A percentile compares a stretch with the other conserved stretches of the same genome.
Conservation (phyloP, 2,797 vertebrate genomes). For the Lutjanus campechanus region DNA sequence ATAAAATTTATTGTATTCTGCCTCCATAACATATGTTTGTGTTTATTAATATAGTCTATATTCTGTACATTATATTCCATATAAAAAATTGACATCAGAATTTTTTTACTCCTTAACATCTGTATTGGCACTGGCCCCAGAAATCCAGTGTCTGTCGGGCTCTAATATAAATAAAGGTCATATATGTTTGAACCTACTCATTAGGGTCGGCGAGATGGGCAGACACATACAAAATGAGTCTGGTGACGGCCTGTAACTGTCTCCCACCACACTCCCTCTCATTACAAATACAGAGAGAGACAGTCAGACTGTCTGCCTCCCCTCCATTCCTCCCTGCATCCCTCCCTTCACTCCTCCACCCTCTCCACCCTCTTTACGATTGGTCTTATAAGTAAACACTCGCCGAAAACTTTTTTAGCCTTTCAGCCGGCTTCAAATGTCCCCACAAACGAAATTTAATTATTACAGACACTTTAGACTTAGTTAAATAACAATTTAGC, state of each 20-base stretch:
- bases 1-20: no score
- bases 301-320: constrained; percentile 80
- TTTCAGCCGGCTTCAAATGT: constrained; percentile 1
- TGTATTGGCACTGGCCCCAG: no score
- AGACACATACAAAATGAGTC: constrained; percentile 45
- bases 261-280: constrained; percentile 79
- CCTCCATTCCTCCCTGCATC: constrained; percentile 21
- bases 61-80: no score
- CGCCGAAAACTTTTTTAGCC: constrained; percentile 27
- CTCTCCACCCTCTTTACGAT: constrained; percentile 62
- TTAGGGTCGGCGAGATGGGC: constrained; percentile 52
- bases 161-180: constrained; percentile 31
- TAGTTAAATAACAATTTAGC: constrained; percentile 20
- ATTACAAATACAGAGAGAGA: constrained; percentile 80
- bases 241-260: constrained; percentile 65
- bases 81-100: no score
- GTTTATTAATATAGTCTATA: no score
- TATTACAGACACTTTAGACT: constrained; percentile 4
- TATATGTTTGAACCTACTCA: constrained; percentile 57
- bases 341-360: constrained; percentile 64
- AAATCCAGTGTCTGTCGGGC: no score
- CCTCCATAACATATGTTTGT: no score
- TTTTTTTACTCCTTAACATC: no score
- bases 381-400: constrained; percentile 63
- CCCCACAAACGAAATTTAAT: constrained; percentile 20